A percentile compares a stretch with the other conserved stretches of the same genome.
phyloP scores from a whole-genome alignment of 2,797 vertebrate genomes.

The Clarias fuscus region DNA sequence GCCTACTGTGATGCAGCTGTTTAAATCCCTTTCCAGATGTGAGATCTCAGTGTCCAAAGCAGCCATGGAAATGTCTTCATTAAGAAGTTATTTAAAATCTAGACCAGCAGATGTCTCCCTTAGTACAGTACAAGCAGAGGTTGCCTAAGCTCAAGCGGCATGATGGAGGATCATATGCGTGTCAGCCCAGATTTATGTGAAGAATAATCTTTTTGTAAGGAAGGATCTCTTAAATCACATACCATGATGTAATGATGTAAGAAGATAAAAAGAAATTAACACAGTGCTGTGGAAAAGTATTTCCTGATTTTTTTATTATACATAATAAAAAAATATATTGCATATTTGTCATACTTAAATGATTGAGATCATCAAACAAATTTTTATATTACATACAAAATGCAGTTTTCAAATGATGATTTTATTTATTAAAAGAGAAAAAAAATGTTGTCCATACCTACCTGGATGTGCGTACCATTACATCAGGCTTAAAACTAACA shows the following conservation, averaged over 20 bases:
- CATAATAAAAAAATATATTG: too few relatives aligned
- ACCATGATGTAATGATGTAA: background rate
- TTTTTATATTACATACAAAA: too few relatives aligned
- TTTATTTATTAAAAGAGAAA: too few relatives aligned
- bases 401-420: too few relatives aligned
- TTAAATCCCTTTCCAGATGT: background rate
- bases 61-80: conserved; percentile 2
- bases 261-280: background rate
- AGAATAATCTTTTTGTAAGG: background rate
- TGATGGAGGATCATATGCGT: background rate
- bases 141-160: background rate
- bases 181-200: background rate
- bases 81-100: conserved; percentile 46
- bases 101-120: conserved; percentile 71
- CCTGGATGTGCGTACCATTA: too few relatives aligned
- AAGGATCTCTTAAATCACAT: background rate
- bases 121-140: conserved; percentile 59
- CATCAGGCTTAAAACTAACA: too few relatives aligned
- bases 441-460: too few relatives aligned
- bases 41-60: background rate
- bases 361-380: too few relatives aligned
- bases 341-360: too few relatives aligned
- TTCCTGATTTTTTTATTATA: too few relatives aligned
- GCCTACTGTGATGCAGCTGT: background rate
- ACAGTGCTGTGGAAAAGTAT: too few relatives aligned